Percentiles rank a stretch among this genome's conserved stretches.
These are phyloP conservation scores for Sarcophaga subvicina DNA, from an alignment of 2,888 invertebrate species.

Conservation along the genomic window DNA sequence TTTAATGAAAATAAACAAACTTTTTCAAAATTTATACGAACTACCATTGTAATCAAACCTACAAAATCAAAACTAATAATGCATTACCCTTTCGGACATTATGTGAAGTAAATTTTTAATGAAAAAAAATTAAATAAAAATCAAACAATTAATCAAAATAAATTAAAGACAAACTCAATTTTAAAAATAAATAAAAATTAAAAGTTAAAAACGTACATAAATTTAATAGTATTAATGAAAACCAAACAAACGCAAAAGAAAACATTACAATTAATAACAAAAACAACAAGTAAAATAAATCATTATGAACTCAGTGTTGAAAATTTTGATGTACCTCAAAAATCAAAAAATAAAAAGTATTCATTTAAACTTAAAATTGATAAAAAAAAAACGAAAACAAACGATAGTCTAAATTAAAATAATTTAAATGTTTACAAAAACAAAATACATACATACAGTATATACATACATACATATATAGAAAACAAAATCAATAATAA, in stretches of 20 bases:
- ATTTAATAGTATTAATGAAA: conserved; percentile 5
- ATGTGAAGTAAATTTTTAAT: too few relatives aligned
- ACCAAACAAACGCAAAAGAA: conserved; percentile 19
- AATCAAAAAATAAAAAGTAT: conserved; percentile 69
- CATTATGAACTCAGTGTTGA: conserved; percentile 71
- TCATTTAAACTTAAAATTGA: conserved; percentile 22
- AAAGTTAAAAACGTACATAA: background rate
- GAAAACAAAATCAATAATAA: background rate
- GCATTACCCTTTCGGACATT: too few relatives aligned
- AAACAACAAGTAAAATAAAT: conserved; percentile 52
- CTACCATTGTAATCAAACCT: too few relatives aligned
- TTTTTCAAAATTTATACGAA: too few relatives aligned
- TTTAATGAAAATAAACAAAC: too few relatives aligned
- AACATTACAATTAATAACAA: conserved; percentile 25
- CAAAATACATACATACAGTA: conserved; percentile 22
- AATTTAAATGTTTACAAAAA: conserved; percentile 22
- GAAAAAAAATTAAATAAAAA: background rate
- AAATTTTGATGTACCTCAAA: conserved; percentile 75
- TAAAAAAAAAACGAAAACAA: conserved; percentile 7
- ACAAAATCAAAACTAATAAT: too few relatives aligned
- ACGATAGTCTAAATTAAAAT: background rate
- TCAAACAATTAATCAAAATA: background rate
- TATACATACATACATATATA: background rate
- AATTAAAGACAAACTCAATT: background rate
- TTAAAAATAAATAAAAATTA: background rate